Evolutionary conservation across 2,797 vertebrate species (phyloP), one percentile per base, ranked within the genome.

Genomic region (Cetoscarus ocellatus): DNA sequence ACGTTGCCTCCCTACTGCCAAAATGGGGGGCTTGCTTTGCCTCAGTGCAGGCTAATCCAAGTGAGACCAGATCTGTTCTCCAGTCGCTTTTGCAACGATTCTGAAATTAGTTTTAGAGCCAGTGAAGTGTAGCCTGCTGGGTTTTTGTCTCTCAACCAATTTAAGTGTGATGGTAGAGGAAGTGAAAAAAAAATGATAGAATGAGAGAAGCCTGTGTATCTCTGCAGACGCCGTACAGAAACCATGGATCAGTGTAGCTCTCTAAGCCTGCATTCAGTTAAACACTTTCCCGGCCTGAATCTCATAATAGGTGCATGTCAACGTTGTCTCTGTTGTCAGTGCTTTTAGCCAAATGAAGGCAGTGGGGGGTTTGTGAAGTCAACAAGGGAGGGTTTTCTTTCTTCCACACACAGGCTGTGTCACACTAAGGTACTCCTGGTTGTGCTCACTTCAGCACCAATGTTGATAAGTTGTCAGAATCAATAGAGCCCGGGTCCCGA

Each of bases 381-480:
- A 74, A 61, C 51, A 48, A 18, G 45, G 66, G 40, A 15, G 53
- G n/a, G 27, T 61, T 44, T 58, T 34, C 13, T 60, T 73, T 48
- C 10, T 59, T 56, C 27, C 34, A 18, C 60, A 69, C 61, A 42
- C 67, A 55, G 51, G 45, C 61, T 74, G 67, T 90, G 89, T 89
- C 87, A 90, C 80, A 87, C 69, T 82, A 84, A 71, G 76, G 57
- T 83, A 73, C 72, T 78, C 70, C 63, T 45, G 73, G 82, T 77
- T 79, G 88, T 90, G 89, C 84, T 83, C 86, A 84, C 87, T 86
- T 84, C 85, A 83, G 83, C 90, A 78, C 45, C 75, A 38, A 75
- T 82, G 87, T 88, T 92, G 91, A 92, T 92, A 80, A 87, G 88
- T 87, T 93, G 92, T 91, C 92, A 92, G 60, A 84, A 83, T 86